Percentiles rank a stretch among this genome's conserved stretches.
These are phyloP conservation scores for Propithecus perrieri DNA, from an alignment of 2,797 vertebrate genomes.

Conservation along the genomic window DNA sequence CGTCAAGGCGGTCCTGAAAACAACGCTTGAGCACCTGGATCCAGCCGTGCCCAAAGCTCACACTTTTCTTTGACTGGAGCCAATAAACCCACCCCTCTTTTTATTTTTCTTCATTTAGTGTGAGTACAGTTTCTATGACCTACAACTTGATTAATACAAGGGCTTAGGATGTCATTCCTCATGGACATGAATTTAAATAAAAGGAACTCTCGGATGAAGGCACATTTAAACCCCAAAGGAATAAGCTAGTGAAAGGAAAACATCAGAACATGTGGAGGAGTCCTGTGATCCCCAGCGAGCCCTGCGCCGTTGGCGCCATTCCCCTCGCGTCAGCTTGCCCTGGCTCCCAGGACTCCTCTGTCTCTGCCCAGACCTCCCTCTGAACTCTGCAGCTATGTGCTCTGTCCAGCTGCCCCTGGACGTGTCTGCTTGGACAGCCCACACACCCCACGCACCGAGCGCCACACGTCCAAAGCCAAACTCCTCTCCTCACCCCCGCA, in stretches of 20 bases:
- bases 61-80: not conserved
- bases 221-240: not conserved
- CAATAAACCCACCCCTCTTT: not conserved
- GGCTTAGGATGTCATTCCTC: not conserved
- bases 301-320: rapidly evolving
- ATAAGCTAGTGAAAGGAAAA: not conserved
- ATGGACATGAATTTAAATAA: not conserved
- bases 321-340: too few species aligned
- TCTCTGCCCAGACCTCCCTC: not conserved
- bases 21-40: not conserved
- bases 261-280: not conserved
- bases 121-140: not conserved
- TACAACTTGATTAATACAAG: not conserved
- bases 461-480: not conserved
- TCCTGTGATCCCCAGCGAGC: not conserved
- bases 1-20: not conserved
- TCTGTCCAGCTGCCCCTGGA: not conserved
- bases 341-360: not conserved
- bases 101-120: not conserved
- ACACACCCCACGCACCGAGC: rapidly evolving
- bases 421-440: not conserved
- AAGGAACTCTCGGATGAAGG: not conserved
- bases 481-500: not conserved
- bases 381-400: rapidly evolving
- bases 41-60: not conserved